Percentiles rank a stretch among this genome's conserved stretches.
Evolutionary conservation across 2,113 vertebrate species (phyloP).

Genomic region (Catharus bicknelli): DNA sequence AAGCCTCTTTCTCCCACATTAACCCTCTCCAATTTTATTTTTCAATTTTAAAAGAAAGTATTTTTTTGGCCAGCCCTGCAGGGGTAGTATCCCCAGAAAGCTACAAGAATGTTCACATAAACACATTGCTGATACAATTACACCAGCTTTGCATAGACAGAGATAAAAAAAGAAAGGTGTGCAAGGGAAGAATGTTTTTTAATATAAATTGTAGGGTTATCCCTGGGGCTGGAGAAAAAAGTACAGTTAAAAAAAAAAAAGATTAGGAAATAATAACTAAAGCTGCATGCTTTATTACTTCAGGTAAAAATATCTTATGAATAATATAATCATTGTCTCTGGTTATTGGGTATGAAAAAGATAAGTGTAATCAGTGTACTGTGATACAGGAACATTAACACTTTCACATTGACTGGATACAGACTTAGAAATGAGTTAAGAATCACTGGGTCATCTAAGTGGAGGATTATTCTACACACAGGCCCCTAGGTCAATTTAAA

Average conservation of each 20-base stretch:
- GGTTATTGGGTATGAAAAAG: slow-evolving; percentile 72
- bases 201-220: slow-evolving; percentile 72
- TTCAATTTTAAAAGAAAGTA: slow-evolving; percentile 17
- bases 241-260: slow-evolving; percentile 62
- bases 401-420: slow-evolving; percentile 59
- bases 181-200: slow-evolving; percentile 65
- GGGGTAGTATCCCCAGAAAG: neutral
- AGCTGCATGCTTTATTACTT: slow-evolving; percentile 74
- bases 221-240: slow-evolving; percentile 63
- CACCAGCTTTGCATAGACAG: slow-evolving; percentile 16
- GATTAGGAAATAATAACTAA: slow-evolving; percentile 77
- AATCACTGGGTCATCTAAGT: slow-evolving; percentile 66
- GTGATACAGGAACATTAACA: slow-evolving; percentile 57
- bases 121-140: slow-evolving; percentile 20
- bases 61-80: neutral
- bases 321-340: slow-evolving; percentile 80
- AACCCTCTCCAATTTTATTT: slow-evolving; percentile 42
- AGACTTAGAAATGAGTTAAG: slow-evolving; percentile 63
- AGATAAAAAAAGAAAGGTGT: slow-evolving; percentile 40
- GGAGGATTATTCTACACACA: slow-evolving; percentile 63
- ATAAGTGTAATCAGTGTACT: slow-evolving; percentile 59
- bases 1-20: slow-evolving; percentile 18
- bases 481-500: slow-evolving; percentile 76
- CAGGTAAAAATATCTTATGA: slow-evolving; percentile 78
- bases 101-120: slow-evolving; percentile 22